A percentile compares a stretch with the other conserved stretches of the same genome.
Evolutionary conservation across 2,888 invertebrate species (phyloP).

Genomic region (Saturnia japonica): DNA sequence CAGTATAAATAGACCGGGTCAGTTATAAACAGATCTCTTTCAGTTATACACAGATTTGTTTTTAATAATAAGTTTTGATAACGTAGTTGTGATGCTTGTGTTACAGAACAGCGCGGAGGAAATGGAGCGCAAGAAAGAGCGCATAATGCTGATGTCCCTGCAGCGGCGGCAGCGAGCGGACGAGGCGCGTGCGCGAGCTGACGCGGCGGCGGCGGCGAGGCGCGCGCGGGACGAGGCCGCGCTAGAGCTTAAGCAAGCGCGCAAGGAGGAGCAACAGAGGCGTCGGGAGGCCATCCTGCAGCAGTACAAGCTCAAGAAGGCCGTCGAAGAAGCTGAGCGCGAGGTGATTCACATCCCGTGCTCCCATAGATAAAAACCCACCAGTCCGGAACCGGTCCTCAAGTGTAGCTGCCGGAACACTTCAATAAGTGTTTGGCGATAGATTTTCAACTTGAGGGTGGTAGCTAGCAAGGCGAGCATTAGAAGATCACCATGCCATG

Average conservation of each 20-base stretch:
- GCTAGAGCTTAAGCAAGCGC: conserved; percentile 86
- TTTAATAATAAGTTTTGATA: background rate
- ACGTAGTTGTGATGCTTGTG: conserved; percentile 25
- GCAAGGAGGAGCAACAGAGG: conserved; percentile 93
- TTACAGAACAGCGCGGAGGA: conserved; percentile 91
- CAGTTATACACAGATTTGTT: background rate
- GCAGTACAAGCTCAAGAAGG: conserved; percentile 96
- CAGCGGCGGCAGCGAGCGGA: conserved; percentile 96
- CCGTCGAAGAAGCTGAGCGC: conserved; percentile 94
- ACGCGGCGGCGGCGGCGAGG: conserved; percentile 84
- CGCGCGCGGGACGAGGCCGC: conserved; percentile 89
- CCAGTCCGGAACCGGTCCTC: no score
- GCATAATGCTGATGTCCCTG: conserved; percentile 93
- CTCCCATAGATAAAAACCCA: conserved; percentile 16
- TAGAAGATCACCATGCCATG: no score
- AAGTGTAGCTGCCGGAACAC: no score
- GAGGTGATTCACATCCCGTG: conserved; percentile 78
- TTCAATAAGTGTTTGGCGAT: no score
- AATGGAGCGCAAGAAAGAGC: conserved; percentile 96
- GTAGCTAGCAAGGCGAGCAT: no score
- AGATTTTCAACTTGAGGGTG: no score
- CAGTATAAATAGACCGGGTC: no score
- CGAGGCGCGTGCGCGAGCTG: conserved; percentile 91
- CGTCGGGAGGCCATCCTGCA: conserved; percentile 94
- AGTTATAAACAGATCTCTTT: conserved; percentile 1